Evolutionary conservation across 2,113 vertebrate species (phyloP).

Genomic region (Apus apus): DNA sequence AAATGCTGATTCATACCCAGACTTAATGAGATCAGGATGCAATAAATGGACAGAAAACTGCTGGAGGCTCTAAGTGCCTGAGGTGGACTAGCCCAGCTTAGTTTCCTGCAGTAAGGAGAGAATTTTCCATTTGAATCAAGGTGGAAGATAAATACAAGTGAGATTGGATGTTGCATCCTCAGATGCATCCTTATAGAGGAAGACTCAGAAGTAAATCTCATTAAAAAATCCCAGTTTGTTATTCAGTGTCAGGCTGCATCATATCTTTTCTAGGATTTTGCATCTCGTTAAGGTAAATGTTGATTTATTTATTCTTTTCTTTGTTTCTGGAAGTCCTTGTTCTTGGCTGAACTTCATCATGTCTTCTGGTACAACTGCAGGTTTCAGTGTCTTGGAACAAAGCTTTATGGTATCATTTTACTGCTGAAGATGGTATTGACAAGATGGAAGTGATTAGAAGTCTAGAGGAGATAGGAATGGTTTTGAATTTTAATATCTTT

Average conservation of each 20-base stretch:
- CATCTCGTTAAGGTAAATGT: neutral
- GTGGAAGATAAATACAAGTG: neutral
- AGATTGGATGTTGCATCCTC: neutral
- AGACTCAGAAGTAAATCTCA: neutral
- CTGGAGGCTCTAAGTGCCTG: neutral
- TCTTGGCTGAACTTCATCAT: neutral
- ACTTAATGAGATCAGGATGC: neutral
- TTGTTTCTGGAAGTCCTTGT: rapidly evolving
- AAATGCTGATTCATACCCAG: neutral
- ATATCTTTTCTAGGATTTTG: neutral
- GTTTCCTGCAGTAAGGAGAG: neutral
- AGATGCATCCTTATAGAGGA: neutral
- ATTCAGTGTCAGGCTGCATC: neutral
- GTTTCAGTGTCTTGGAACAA: neutral
- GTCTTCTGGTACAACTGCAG: neutral
- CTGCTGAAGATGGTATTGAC: neutral
- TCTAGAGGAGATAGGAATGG: neutral
- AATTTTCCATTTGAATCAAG: neutral
- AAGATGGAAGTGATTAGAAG: slow-evolving; percentile 17
- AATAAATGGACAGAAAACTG: neutral
- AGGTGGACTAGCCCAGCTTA: neutral
- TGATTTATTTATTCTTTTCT: neutral
- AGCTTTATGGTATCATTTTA: neutral
- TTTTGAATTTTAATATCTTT: neutral
- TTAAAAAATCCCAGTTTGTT: neutral